These are phyloP conservation scores for Xylophagus ater DNA, from an alignment of 2,888 invertebrate species.

Conservation along the genomic window DNA sequence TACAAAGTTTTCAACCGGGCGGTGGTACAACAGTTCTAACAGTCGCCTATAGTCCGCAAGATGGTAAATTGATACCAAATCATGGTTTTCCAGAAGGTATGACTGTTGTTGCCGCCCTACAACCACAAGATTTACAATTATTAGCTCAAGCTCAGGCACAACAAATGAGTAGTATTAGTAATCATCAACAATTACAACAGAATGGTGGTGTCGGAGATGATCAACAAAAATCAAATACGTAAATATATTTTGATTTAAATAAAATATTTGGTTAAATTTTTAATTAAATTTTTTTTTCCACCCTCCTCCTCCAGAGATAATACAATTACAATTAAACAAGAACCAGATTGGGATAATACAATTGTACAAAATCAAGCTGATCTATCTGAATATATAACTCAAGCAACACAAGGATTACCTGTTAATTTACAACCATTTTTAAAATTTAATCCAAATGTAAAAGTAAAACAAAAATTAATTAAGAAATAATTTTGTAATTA, in stretches of 20 bases:
- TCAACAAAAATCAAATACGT: conserved; percentile 9
- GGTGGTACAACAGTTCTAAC: conserved; percentile 63
- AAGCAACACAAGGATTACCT: conserved; percentile 43
- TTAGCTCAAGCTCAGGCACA: conserved; percentile 36
- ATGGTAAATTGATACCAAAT: conserved; percentile 48
- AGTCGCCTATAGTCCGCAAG: conserved; percentile 58
- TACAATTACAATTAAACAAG: conserved; percentile 30
- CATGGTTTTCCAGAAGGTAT: conserved; percentile 44
- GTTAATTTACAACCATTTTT: conserved; percentile 51
- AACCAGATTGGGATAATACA: conserved; percentile 34
- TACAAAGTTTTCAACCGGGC: conserved; percentile 59
- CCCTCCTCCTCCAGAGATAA: background rate
- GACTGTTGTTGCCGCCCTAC: conserved; percentile 54
- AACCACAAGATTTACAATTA: conserved; percentile 59
- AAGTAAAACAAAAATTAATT: too few relatives aligned
- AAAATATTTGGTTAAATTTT: background rate
- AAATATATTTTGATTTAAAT: background rate
- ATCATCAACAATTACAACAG: conserved; percentile 21
- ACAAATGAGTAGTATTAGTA: conserved; percentile 4
- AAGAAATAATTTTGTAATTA: conserved; percentile 15
- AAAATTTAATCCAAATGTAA: conserved; percentile 49
- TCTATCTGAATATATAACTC: conserved; percentile 43
- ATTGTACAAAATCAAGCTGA: conserved; percentile 32
- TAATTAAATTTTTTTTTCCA: background rate
- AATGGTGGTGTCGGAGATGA: conserved; percentile 12